A percentile compares a stretch with the other conserved stretches of the same genome.
Evolutionary conservation across 2,888 invertebrate genomes (phyloP).

Genomic region (Dasypogon diadema): DNA sequence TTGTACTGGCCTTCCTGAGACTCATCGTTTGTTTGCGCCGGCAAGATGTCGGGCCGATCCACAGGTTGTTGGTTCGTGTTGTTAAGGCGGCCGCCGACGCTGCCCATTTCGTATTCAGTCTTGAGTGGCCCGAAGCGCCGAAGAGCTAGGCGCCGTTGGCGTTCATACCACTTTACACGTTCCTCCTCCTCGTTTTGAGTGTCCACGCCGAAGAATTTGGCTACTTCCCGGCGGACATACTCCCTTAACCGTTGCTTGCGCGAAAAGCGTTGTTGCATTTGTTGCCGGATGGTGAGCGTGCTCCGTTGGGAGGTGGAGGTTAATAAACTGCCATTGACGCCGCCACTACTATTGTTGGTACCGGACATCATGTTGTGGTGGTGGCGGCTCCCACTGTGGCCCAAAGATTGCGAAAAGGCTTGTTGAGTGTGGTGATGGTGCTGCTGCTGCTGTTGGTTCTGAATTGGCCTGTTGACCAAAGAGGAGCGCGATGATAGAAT

Average conservation of each 20-base stretch:
- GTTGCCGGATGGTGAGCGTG: slow-evolving; percentile 59
- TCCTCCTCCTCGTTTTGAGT: slow-evolving; percentile 64
- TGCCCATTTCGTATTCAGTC: slow-evolving; percentile 57
- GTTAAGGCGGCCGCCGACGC: slow-evolving; percentile 25
- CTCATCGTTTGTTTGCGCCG: slow-evolving; percentile 62
- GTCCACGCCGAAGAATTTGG: slow-evolving; percentile 67
- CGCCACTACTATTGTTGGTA: slow-evolving; percentile 8
- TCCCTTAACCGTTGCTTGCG: slow-evolving; percentile 65
- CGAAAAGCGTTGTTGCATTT: slow-evolving; percentile 59
- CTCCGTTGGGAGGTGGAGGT: slow-evolving; percentile 55
- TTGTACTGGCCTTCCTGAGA: slow-evolving; percentile 55
- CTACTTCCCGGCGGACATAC: slow-evolving; percentile 65
- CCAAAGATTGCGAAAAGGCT: slow-evolving; percentile 53
- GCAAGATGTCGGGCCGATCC: slow-evolving; percentile 67
- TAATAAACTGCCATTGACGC: slow-evolving; percentile 12
- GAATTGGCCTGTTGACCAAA: slow-evolving; percentile 45
- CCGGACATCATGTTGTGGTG: slow-evolving; percentile 12
- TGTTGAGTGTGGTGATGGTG: slow-evolving; percentile 55
- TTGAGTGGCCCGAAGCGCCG: slow-evolving; percentile 64
- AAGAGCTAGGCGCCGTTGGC: slow-evolving; percentile 66
- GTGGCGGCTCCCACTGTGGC: slow-evolving; percentile 8
- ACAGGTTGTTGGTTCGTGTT: slow-evolving; percentile 51
- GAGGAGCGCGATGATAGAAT: slow-evolving; percentile 31
- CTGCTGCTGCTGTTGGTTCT: slow-evolving; percentile 57
- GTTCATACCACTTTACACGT: slow-evolving; percentile 64